Evolutionary conservation across 1,140 invertebrate genomes (phyloP).

Genomic region (Mylabris phalerata): DNA sequence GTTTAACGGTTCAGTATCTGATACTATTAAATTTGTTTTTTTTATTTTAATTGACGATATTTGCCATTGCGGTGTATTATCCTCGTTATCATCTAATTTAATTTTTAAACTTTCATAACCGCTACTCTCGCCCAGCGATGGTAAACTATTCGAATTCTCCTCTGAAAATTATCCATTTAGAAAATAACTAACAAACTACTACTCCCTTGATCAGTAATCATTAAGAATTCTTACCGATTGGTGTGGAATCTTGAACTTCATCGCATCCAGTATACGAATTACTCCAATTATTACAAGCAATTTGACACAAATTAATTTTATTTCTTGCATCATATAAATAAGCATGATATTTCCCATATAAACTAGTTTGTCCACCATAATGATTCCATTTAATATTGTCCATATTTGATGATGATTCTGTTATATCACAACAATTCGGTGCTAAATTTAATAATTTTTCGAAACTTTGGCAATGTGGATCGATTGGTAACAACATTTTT

Average conservation of each 20-base stretch:
- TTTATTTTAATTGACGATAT: constrained; percentile 35
- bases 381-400: constrained; percentile 46
- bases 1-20: constrained; percentile 25
- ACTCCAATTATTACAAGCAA: constrained; percentile 71
- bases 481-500: constrained; percentile 64
- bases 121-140: constrained; percentile 72
- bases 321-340: constrained; percentile 75
- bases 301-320: constrained; percentile 63
- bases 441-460: constrained; percentile 77
- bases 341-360: constrained; percentile 74
- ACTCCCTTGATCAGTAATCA: too few relatives aligned
- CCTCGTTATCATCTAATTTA: constrained; percentile 47
- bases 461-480: constrained; percentile 73
- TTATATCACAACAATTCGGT: constrained; percentile 53
- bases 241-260: constrained; percentile 26
- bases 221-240: constrained; percentile 10
- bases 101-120: constrained; percentile 77
- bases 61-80: constrained; percentile 38
- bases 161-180: constrained; percentile 20
- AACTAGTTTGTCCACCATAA: constrained; percentile 47
- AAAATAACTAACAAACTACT: too few relatives aligned
- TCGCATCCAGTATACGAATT: constrained; percentile 58
- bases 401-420: constrained; percentile 31
- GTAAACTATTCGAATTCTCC: constrained; percentile 49
- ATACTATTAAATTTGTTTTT: constrained; percentile 13